Conservation (phyloP, 2,113 vertebrate genomes). For the Lota lota region DNA sequence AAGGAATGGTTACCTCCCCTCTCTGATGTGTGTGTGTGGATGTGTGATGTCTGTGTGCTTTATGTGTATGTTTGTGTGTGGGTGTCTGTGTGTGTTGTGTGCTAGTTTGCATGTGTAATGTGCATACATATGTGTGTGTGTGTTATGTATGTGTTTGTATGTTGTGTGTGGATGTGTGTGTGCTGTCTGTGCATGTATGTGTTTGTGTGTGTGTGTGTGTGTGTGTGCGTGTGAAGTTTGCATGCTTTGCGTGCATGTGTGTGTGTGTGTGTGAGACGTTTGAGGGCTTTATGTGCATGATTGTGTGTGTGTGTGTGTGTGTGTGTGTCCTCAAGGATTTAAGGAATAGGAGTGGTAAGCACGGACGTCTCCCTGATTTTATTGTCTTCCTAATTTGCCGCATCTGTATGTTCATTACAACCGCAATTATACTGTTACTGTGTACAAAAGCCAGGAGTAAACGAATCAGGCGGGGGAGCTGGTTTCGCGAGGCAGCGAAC, state of each 20-base stretch:
- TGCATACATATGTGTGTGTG: background rate
- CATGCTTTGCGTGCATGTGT: background rate
- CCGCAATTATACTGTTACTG: constrained; percentile 68
- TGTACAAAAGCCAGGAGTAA: constrained; percentile 68
- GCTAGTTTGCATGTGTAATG: background rate
- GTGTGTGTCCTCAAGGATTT: constrained; percentile 8
- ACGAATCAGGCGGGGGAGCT: constrained; percentile 66
- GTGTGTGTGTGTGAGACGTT: background rate
- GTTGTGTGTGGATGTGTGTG: too few relatives aligned
- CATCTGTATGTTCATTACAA: constrained; percentile 71
- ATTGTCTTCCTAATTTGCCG: constrained; percentile 69
- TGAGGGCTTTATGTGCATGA: background rate
- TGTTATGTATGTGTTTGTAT: background rate
- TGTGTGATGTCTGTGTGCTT: too few relatives aligned
- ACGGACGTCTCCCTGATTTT: constrained; percentile 56
- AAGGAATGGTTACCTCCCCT: too few relatives aligned
- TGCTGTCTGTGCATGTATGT: too few relatives aligned
- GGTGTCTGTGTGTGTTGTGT: background rate
- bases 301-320: background rate
- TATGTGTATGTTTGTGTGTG: background rate
- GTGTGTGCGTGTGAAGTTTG: background rate
- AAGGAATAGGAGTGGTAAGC: constrained; percentile 27
- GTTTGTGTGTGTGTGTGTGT: background rate
- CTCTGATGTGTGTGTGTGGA: too few relatives aligned
- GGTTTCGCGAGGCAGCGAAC: constrained; percentile 55